These are phyloP conservation scores for Falco cherrug DNA, from an alignment of 2,797 vertebrate genomes.

Conservation along the genomic window DNA sequence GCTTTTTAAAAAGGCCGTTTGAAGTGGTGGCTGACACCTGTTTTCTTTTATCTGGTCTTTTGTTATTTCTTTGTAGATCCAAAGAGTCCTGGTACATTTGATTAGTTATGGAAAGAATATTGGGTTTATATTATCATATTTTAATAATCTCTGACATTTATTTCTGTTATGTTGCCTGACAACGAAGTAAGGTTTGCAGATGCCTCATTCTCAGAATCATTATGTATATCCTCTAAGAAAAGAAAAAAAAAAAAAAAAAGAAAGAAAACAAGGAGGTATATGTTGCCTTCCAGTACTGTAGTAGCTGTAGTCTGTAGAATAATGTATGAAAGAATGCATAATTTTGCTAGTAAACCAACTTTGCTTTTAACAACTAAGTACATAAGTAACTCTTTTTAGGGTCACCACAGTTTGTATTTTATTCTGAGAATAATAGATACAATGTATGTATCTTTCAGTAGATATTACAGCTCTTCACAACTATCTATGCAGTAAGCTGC, in stretches of 20 bases:
- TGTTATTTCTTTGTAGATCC: neutral
- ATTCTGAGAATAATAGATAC: neutral
- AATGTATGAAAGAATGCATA: neutral
- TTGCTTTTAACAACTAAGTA: neutral
- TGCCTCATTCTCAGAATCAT: neutral
- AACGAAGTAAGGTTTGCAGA: neutral
- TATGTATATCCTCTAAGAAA: neutral
- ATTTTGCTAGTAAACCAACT: neutral
- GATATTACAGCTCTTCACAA: neutral
- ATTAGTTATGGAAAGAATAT: neutral
- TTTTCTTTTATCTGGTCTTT: constrained; percentile 29
- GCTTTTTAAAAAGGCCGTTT: neutral
- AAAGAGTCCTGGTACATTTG: neutral
- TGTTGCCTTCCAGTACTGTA: neutral
- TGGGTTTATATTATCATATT: neutral
- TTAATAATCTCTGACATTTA: neutral
- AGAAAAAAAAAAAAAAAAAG: too few relatives aligned
- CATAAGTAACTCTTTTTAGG: neutral
- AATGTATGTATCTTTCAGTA: neutral
- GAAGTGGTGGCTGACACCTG: constrained; percentile 5
- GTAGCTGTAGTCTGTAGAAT: neutral
- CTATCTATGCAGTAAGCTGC: neutral
- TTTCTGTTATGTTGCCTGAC: neutral
- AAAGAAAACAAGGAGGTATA: neutral
- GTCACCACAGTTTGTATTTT: neutral